Evolutionary conservation across 2,888 invertebrate species (phyloP).

Genomic region (Bombylius major): DNA sequence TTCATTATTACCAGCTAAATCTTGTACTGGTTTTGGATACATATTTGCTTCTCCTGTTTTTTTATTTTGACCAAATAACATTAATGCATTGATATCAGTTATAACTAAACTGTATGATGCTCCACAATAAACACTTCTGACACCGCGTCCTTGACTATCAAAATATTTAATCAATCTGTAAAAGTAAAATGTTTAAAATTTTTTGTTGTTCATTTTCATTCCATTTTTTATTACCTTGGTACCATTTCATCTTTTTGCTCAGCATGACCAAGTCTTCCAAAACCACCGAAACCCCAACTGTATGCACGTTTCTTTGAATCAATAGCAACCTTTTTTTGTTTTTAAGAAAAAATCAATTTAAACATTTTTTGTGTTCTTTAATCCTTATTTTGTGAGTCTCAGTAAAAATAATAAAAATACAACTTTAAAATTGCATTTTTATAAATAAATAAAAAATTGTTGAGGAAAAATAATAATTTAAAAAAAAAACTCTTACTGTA

Average conservation of each 20-base stretch:
- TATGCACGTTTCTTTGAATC: constrained; percentile 80
- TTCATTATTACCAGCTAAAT: constrained; percentile 52
- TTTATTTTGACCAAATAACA: constrained; percentile 84
- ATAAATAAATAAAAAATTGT: background rate
- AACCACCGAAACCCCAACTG: constrained; percentile 94
- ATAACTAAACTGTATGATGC: constrained; percentile 76
- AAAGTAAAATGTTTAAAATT: background rate
- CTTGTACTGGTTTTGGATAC: constrained; percentile 92
- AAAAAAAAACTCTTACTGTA: constrained; percentile 45
- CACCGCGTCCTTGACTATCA: constrained; percentile 72
- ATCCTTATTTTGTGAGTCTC: background rate
- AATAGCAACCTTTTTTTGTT: constrained; percentile 56
- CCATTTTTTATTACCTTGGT: constrained; percentile 36
- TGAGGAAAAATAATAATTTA: no score
- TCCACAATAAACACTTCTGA: constrained; percentile 70
- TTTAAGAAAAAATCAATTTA: constrained; percentile 13
- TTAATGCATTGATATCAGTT: constrained; percentile 59
- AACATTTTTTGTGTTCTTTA: constrained; percentile 6
- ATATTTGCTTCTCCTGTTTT: constrained; percentile 90
- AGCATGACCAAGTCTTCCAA: constrained; percentile 85
- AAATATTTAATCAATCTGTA: constrained; percentile 72
- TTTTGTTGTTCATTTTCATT: background rate
- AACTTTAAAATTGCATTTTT: background rate
- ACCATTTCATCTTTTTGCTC: constrained; percentile 87
- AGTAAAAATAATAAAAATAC: background rate